Percentiles rank a stretch among this genome's conserved stretches.
Conservation (phyloP, 2,797 vertebrate species). For the Myiothlypis coronata region DNA sequence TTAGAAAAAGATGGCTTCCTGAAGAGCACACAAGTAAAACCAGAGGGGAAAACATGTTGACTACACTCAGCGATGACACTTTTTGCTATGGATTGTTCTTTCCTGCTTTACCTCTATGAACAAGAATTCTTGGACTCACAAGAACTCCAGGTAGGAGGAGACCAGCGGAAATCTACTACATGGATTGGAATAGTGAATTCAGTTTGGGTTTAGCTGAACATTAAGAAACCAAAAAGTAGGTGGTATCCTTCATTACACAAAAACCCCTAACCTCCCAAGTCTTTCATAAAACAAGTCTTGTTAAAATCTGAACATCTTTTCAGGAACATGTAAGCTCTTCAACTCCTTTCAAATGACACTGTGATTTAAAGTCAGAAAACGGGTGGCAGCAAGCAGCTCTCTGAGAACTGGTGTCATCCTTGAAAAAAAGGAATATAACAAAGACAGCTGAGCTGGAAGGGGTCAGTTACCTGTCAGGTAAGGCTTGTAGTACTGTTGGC, state of each 20-base stretch:
- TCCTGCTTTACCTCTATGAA: not conserved
- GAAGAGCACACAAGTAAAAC: not conserved
- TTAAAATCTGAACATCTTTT: not conserved
- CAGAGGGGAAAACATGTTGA: not conserved
- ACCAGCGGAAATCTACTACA: not conserved
- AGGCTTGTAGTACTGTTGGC: constrained; percentile 95
- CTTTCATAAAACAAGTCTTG: not conserved
- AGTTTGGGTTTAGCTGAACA: not conserved
- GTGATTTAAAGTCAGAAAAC: not conserved
- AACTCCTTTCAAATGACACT: not conserved
- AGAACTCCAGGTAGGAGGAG: not conserved
- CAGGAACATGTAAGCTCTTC: not conserved
- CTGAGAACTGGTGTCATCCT: not conserved
- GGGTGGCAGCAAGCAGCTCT: not conserved
- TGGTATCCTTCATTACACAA: not conserved
- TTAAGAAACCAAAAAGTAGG: not conserved
- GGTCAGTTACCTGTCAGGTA: constrained; percentile 90
- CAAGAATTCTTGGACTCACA: not conserved
- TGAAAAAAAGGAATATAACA: not conserved
- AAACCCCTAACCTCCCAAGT: not conserved
- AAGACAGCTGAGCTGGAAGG: not conserved
- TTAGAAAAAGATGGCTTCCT: not conserved
- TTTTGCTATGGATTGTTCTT: not conserved
- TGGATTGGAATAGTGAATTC: not conserved
- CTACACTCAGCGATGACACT: not conserved